Evolutionary conservation across 2,113 vertebrate genomes (phyloP), one percentile per base, ranked within the genome.

Genomic region (Rallus limicola): DNA sequence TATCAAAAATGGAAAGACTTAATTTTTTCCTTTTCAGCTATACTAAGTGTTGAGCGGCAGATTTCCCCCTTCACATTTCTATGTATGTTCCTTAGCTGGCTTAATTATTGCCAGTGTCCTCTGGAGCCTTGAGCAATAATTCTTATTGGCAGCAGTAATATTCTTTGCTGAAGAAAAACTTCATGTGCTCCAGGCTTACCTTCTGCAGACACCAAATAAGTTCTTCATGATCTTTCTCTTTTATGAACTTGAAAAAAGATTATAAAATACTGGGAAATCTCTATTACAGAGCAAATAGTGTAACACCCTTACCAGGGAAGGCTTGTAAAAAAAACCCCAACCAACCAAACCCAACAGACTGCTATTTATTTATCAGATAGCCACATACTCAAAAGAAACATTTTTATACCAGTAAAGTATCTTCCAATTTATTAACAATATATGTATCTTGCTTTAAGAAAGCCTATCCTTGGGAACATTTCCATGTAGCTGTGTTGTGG

Each of bases 141-240:
- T 92, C 64, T 74, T 94, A 86, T 6, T 92, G 77, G 91, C 86
- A 96, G n/a, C 52, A 88, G 31, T 81, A 93, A 91, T 63, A 92
- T 25, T 64, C 5, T 64, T 24, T 18, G 46, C 46, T 91, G 86
- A 91, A 74, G 48, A 67, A 93, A 78, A 92, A 64, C 65, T 64
- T 86, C 86, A 81, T 92, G 64, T 68, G 34, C 42, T 96, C 40
- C 40, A 93, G 63, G 34, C 33, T 92, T 89, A 75, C 88, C 21
- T 87, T 87, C 67, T 91, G 38, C 52, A 79, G 26, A 28, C 86
- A 69, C 44, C 82, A 69, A 93, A 64, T 29, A 76, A 55, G 25
- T 85, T 89, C 24, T 11, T 92, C 11, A 28, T 31, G 34, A 87
- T 86, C 58, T 14, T 91, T 86, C 48, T 62, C 19, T 64, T 82